Base-by-base conservation (phyloP, 2,797 vertebrate species). In the Sebastes trivittatus region DNA sequence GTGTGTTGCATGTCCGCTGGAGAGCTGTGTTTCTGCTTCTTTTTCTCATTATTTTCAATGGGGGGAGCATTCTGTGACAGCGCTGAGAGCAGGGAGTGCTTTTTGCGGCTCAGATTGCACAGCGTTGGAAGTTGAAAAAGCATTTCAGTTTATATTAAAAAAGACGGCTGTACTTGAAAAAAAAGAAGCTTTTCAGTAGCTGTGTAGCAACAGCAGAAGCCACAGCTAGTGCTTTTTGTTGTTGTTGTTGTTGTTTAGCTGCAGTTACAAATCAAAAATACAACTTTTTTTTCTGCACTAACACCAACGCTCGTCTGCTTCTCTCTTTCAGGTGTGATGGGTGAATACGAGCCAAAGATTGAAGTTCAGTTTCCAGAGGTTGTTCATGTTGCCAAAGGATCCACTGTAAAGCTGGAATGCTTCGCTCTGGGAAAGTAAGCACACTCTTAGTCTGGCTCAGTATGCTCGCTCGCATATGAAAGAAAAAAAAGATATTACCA, bases 371-470 rank as follows among this genome's bases (percentile, higher is more conserved):
- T 99, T 94, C 98, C 98, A 79, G 98, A 99, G 89, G 93, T 94
- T 0, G 97, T 99, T 83, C 97, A 97, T 0, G 96, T 97, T 46
- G 97, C 98, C 10, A 98, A 97, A 95, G 98, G 98, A 92, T 95
- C 97, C 78, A 98, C 97, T 0, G 97, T 98, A 59, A 98, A 97
- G 81, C 93, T 99, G 91, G 98, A 99, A 87, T 99, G 98, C 91
- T 99, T 99, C 77, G 98, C 98, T 75, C 90, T 99, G 89, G 98
- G 98, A 93, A 99, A 99, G 98, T 99, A 97, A 97, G 98, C 95
- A 59, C 25, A 23, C 54, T 42, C 76, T 76, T 59, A 36, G 25
- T 78, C 80, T 72, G 42, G 2, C 65, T 73, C 68, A 42, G 63
- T 66, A 70, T 52, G 34, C 69, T 72, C 56, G 72, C 59, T 22